Conservation (phyloP, 2,888 invertebrate species). For the Philaethria dido region DNA sequence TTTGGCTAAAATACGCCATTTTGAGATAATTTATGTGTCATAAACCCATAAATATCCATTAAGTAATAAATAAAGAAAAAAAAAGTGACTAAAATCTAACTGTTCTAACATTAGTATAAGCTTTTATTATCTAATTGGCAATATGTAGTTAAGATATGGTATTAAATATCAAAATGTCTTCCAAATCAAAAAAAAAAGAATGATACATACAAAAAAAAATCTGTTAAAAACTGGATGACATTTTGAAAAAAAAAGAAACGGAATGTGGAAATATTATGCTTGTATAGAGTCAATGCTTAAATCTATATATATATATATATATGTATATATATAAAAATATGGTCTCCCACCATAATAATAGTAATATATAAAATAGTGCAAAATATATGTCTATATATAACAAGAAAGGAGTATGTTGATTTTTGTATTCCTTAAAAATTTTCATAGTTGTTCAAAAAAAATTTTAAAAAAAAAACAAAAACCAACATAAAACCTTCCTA, state of each 20-base stretch:
- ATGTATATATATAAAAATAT: slow-evolving; percentile 26
- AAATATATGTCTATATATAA: background rate
- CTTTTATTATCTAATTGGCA: slow-evolving; percentile 33
- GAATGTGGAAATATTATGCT: slow-evolving; percentile 41
- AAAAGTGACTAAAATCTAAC: slow-evolving; percentile 43
- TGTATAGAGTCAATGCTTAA: slow-evolving; percentile 26
- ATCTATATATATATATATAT: slow-evolving; percentile 19
- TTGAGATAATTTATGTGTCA: slow-evolving; percentile 1
- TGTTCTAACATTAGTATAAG: slow-evolving; percentile 30
- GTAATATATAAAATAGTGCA: slow-evolving; percentile 11
- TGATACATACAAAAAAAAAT: background rate
- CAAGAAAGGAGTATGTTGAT: too few relatives aligned
- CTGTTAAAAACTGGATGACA: background rate
- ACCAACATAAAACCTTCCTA: background rate
- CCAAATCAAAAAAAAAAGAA: background rate
- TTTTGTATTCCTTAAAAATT: too few relatives aligned
- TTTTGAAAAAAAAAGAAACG: slow-evolving; percentile 13
- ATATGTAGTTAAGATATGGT: slow-evolving; percentile 4
- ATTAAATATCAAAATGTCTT: slow-evolving; percentile 1
- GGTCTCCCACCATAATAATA: too few relatives aligned
- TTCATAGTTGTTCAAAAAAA: too few relatives aligned
- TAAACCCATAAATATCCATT: slow-evolving; percentile 17
- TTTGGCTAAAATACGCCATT: slow-evolving; percentile 18
- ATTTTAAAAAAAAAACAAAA: background rate
- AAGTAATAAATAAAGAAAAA: slow-evolving; percentile 44